phyloP scores from a whole-genome alignment of 2,797 vertebrate species.

The Falco rusticolus region DNA sequence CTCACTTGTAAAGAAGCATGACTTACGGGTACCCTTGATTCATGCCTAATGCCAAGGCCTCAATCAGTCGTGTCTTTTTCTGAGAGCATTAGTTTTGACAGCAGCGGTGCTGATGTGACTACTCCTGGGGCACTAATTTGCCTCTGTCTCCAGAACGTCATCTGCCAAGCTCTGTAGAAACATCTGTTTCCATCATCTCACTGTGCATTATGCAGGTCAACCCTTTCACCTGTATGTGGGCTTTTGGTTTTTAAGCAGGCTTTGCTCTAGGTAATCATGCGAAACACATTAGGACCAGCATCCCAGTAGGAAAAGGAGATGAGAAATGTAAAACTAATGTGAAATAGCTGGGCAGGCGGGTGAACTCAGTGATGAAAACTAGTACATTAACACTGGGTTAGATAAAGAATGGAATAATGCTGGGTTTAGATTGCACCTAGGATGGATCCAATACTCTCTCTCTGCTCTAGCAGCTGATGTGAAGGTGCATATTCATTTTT shows the following conservation, averaged over 20 bases:
- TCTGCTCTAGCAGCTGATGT: background rate
- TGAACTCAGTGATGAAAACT: background rate
- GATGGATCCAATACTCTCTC: background rate
- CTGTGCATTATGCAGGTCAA: background rate
- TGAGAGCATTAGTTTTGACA: background rate
- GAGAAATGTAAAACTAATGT: background rate
- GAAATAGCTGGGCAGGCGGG: background rate
- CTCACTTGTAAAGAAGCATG: fast-evolving
- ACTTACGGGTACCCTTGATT: background rate
- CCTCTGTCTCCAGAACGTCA: background rate
- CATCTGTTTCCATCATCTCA: background rate
- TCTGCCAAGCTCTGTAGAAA: background rate
- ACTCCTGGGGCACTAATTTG: background rate
- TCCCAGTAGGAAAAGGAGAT: background rate
- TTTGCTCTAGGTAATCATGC: background rate
- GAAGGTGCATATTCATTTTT: background rate
- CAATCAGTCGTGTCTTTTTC: background rate
- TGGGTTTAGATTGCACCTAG: background rate
- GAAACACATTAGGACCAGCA: background rate
- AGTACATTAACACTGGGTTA: background rate
- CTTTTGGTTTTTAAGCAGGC: background rate
- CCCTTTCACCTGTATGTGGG: background rate
- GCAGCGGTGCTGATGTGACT: background rate
- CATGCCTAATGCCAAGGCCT: background rate
- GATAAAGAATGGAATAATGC: background rate